Evolutionary conservation across 1,140 invertebrate species (phyloP).

Genomic region (Drosophila hydei): DNA sequence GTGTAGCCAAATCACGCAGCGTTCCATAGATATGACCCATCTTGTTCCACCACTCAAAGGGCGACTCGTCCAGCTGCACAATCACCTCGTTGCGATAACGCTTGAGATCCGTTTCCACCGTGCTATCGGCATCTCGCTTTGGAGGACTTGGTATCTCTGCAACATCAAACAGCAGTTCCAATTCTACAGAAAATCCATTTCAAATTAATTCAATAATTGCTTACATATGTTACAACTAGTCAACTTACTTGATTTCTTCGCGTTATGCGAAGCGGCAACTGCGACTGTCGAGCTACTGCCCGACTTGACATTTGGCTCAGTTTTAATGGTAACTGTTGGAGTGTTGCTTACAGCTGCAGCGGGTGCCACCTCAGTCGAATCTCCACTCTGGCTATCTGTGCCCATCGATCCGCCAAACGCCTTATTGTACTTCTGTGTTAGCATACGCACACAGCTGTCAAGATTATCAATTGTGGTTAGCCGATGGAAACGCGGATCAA

Average conservation of each 20-base stretch:
- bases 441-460: constrained; percentile 58
- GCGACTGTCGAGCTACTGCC: neutral
- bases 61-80: constrained; percentile 75
- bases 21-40: constrained; percentile 77
- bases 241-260: constrained; percentile 71
- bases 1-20: constrained; percentile 62
- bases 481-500: constrained; percentile 81
- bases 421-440: constrained; percentile 71
- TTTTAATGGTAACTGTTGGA: constrained; percentile 55
- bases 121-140: constrained; percentile 57
- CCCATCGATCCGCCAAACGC: constrained; percentile 31
- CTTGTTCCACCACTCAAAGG: constrained; percentile 73
- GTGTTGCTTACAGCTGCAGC: constrained; percentile 39
- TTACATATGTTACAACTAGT: neutral
- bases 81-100: constrained; percentile 76
- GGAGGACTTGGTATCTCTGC: constrained; percentile 57
- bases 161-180: constrained; percentile 77
- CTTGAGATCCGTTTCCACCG: constrained; percentile 73
- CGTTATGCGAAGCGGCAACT: neutral
- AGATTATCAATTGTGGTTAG: constrained; percentile 72
- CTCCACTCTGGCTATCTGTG: constrained; percentile 31
- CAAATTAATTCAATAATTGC: constrained; percentile 10
- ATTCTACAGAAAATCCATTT: constrained; percentile 46
- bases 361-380: constrained; percentile 50
- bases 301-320: constrained; percentile 55